Percentiles rank a stretch among this genome's conserved stretches.
Conservation (phyloP, 1,140 invertebrate genomes). For the Venustaconcha ellipsiformis region DNA sequence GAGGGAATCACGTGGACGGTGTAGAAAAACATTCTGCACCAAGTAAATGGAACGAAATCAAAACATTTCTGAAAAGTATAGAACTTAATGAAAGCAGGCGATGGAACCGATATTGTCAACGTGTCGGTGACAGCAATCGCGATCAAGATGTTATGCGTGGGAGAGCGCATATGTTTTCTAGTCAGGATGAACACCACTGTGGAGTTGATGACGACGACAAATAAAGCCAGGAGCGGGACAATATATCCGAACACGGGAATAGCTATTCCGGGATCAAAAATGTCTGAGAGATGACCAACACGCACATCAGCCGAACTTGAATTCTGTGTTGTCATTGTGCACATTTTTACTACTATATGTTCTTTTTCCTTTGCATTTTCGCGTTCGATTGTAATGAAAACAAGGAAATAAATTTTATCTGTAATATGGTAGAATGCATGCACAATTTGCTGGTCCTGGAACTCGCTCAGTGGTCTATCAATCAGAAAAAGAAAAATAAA, state of each 20-base stretch:
- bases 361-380: no score
- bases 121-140: constrained; percentile 22
- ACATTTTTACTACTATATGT: no score
- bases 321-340: no score
- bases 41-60: constrained; percentile 22
- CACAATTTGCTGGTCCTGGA: no score
- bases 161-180: constrained; percentile 18
- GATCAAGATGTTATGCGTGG: constrained; percentile 5
- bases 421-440: no score
- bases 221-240: constrained; percentile 13
- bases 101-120: constrained; percentile 11
- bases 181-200: constrained; percentile 10
- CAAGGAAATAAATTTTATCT: no score
- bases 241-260: constrained; percentile 22
- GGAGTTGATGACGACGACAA: constrained; percentile 3
- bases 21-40: constrained; percentile 20
- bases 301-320: no score
- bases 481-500: no score
- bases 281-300: constrained; percentile 9
- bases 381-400: no score
- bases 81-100: constrained; percentile 16
- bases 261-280: constrained; percentile 14
- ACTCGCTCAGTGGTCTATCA: no score
- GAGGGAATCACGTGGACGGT: constrained; percentile 20
- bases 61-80: constrained; percentile 15